Conservation (phyloP, 2,888 invertebrate species). For the Synergus gifuensis region DNA sequence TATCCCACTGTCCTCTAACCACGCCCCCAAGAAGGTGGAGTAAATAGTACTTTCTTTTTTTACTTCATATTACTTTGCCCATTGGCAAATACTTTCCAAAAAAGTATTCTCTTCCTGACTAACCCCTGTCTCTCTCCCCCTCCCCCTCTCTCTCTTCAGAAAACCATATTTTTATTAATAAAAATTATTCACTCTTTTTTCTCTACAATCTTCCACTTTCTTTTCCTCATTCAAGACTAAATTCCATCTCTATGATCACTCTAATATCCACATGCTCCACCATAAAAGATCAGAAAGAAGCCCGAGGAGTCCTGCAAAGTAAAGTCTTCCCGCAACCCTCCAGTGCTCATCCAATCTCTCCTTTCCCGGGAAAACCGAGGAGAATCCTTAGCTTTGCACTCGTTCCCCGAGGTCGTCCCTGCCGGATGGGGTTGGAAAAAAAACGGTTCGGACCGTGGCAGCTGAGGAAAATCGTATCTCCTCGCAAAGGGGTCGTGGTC, state of each 20-base stretch:
- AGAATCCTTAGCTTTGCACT: constrained; percentile 41
- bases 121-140: background rate
- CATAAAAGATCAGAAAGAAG: constrained; percentile 33
- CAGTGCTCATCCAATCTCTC: constrained; percentile 27
- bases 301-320: constrained; percentile 35
- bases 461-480: constrained; percentile 71
- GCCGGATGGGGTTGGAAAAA: constrained; percentile 27
- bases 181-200: background rate
- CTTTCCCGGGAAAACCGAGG: constrained; percentile 20
- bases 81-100: no score
- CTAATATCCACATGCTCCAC: constrained; percentile 24
- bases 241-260: constrained; percentile 33
- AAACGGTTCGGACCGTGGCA: constrained; percentile 57
- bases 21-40: no score
- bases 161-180: no score
- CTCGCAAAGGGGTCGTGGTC: constrained; percentile 45
- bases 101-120: no score
- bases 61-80: no score
- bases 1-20: no score
- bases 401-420: constrained; percentile 34
- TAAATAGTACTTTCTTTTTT: no score
- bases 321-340: constrained; percentile 32
- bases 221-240: background rate
- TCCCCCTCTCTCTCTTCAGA: background rate
- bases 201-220: background rate